Conservation (phyloP, 2,888 invertebrate genomes). For the Eupeodes luniger region DNA sequence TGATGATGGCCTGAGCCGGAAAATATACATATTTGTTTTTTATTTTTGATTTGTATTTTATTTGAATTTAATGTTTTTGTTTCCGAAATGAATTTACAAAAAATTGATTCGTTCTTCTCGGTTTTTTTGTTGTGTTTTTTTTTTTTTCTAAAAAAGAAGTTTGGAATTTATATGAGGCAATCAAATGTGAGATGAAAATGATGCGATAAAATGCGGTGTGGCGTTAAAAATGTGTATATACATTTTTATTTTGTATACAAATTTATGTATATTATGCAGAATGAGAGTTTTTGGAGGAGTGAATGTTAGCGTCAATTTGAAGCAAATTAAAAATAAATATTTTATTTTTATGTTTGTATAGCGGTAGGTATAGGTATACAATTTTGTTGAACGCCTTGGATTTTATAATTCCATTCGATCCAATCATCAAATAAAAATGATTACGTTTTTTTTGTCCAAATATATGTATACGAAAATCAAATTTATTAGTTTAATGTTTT, state of each 20-base stretch:
- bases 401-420: slow-evolving; percentile 42
- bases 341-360: slow-evolving; percentile 4
- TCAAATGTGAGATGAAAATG: slow-evolving; percentile 38
- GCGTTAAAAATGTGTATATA: not conserved
- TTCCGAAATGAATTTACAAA: slow-evolving; percentile 49
- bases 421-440: slow-evolving; percentile 36
- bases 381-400: slow-evolving; percentile 7
- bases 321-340: slow-evolving; percentile 61
- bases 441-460: slow-evolving; percentile 5
- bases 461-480: slow-evolving; percentile 36
- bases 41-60: slow-evolving; percentile 6
- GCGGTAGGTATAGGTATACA: not conserved
- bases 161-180: slow-evolving; percentile 53
- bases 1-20: not conserved
- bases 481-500: slow-evolving; percentile 34
- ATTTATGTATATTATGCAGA: not conserved
- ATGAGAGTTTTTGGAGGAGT: slow-evolving; percentile 1
- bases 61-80: slow-evolving; percentile 47
- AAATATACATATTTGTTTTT: not conserved
- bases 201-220: slow-evolving; percentile 6
- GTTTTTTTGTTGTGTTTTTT: slow-evolving; percentile 29
- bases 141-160: slow-evolving; percentile 33
- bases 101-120: not conserved
- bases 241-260: not conserved
- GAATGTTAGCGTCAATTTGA: slow-evolving; percentile 37